Evolutionary conservation across 2,888 invertebrate genomes (phyloP).

Genomic region (Dexiosoma caninum): DNA sequence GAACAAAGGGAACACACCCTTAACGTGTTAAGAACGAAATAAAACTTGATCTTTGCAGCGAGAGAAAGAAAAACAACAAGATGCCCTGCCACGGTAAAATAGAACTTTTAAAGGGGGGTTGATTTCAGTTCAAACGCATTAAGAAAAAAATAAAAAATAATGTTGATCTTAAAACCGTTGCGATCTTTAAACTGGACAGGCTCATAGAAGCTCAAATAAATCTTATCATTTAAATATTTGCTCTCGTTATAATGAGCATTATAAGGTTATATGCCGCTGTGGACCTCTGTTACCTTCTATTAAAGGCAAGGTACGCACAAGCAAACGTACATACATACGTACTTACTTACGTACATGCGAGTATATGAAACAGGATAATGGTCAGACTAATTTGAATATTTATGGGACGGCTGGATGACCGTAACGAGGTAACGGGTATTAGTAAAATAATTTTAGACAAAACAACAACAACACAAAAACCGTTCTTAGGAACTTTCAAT

Average conservation of each 20-base stretch:
- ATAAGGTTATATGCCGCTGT: constrained; percentile 51
- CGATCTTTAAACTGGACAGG: constrained; percentile 39
- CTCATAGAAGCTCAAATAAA: background rate
- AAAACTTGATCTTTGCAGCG: constrained; percentile 55
- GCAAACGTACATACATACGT: constrained; percentile 40
- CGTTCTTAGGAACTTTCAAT: constrained; percentile 4
- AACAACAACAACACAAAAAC: background rate
- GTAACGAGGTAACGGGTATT: constrained; percentile 45
- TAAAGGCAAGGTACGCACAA: background rate
- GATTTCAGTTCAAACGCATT: constrained; percentile 57
- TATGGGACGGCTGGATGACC: constrained; percentile 60
- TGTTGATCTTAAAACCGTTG: constrained; percentile 50
- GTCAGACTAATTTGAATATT: constrained; percentile 64
- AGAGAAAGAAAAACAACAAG: background rate
- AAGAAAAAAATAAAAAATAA: no score
- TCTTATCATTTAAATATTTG: constrained; percentile 56
- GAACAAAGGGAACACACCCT: constrained; percentile 9
- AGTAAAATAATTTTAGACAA: background rate
- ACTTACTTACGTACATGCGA: constrained; percentile 19
- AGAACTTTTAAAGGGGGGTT: constrained; percentile 45
- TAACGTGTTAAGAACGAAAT: background rate
- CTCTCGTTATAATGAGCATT: constrained; percentile 66
- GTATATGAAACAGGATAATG: constrained; percentile 18
- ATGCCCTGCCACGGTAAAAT: background rate
- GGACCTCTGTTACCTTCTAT: constrained; percentile 51